Base-by-base conservation (phyloP, 2,797 vertebrate species). In the Eleutherodactylus coqui region DNA sequence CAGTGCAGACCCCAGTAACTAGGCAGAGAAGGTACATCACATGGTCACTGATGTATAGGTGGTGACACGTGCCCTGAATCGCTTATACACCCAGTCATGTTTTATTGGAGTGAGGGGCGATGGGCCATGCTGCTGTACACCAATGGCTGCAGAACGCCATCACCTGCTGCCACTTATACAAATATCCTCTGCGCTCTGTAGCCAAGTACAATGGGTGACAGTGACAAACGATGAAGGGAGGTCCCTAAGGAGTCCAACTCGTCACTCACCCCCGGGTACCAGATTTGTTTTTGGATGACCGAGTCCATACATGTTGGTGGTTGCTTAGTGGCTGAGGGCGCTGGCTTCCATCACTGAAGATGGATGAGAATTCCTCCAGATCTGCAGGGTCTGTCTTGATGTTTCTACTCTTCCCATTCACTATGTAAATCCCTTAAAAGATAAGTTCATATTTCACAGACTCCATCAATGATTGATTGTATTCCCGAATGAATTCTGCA, bases 31-130 rank as follows among this genome's bases (percentile, higher is more conserved):
- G 24, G 58, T 32, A 36, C 19, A 21, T 58, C 69, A 86, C 67
- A 38, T 82, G 79, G 70, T 49, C 45, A n/a, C 69, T 55, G 77
- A 80, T 81, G 70, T 24, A 67, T 73, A 41, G 79, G 83, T 51
- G 53, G 24, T 3, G 51, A 64, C 77, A 75, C 85, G 78, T 86
- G 85, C 70, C 69, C 43, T 51, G 85, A 75, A 86, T 86, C n/a
- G 47, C 6, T 81, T 60, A 79, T 75, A 21, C n/a, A 5, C 67
- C 11, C 27, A 24, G 6, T 21, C 4, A 34, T 36, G 51, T 38
- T 8, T 38, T 53, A 60, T 51, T 70, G 32, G 60, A 8, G n/a
- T 24, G 16, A 41, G 34, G 29, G 17, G 13, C 2, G 14, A 19
- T 45, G 76, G 53, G 36, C 47, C n/a, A 5, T 21, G 36, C 36